Base-by-base conservation (phyloP, 2,797 vertebrate genomes). In the Mus caroli region DNA sequence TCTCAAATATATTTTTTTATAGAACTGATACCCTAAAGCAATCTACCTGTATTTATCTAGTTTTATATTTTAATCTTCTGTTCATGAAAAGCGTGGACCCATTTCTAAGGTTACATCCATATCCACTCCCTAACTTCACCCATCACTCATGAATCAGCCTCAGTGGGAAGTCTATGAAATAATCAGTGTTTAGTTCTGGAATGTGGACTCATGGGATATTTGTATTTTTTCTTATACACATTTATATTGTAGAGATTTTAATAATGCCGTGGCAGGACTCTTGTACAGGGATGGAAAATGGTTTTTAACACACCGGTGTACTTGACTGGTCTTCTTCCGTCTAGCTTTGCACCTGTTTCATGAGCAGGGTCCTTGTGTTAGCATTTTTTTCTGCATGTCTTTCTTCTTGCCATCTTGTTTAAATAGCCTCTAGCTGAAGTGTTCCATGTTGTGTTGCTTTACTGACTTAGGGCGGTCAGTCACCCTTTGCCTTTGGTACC, bases 61-160 rank as follows among this genome's bases (percentile, higher is more conserved):
- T 78, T 78, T 95, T 94, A n/a, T 75, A 34, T 90, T 50, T 94
- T 95, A 82, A 95, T 88, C 90, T 93, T 89, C 75, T 90, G 69
- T 64, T 85, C n/a, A 76, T 64, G 54, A 86, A 90, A 91, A 86
- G 24, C 20, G 77, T 67, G 78, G 37, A 78, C 4, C 26, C 11
- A 69, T 87, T 94, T 86, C 31, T 11, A 85, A 94, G 95, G 67
- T 88, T 40, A 69, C 0, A 0, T 12, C 37, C 43, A 43, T 14
- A 10, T 31, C 1, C 40, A 0, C 15, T 26, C 15, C 15, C 20
- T 6, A 26, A 5, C 20, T 31, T n/a, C 0, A 46, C 2, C 76
- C 50, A 37, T 1, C 9, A 22, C 82, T 31, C 54, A 56, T 58
- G 6, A 14, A 83, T 52, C 40, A 64, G 15, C 56, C 43, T 87